These are phyloP conservation scores for Ammospiza nelsoni DNA, from an alignment of 2,113 vertebrate genomes.

Conservation along the genomic window DNA sequence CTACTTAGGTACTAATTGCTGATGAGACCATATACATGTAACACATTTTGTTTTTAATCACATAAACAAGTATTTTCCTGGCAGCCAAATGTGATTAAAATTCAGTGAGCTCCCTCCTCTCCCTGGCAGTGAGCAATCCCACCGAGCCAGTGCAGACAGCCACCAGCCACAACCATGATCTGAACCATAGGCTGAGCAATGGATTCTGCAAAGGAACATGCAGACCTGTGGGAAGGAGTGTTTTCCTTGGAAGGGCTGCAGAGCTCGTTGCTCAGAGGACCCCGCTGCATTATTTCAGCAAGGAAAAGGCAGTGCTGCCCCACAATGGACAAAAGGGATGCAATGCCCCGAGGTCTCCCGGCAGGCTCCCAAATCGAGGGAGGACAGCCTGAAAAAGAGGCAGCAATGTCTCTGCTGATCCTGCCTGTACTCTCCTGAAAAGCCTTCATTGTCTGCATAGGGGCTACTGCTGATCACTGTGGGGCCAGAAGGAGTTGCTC, in stretches of 20 bases:
- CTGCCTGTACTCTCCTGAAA: not conserved
- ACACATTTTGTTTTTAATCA: not conserved
- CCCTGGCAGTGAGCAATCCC: not conserved
- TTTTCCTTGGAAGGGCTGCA: not conserved
- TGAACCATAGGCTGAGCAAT: not conserved
- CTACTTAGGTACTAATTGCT: not conserved
- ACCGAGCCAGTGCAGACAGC: fast-evolving
- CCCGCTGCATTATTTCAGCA: not conserved
- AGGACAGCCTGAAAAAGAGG: not conserved
- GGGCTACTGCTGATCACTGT: not conserved
- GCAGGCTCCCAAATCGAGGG: not conserved
- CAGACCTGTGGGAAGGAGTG: not conserved
- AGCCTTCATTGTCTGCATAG: not conserved
- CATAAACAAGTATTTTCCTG: constrained; percentile 6
- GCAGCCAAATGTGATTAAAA: constrained; percentile 8
- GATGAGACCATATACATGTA: not conserved
- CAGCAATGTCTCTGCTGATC: not conserved
- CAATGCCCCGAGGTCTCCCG: not conserved
- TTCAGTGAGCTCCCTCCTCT: not conserved
- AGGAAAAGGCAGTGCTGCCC: constrained; percentile 47
- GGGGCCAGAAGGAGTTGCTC: not conserved
- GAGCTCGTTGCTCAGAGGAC: not conserved
- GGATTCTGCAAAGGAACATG: not conserved
- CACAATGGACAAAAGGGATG: constrained; percentile 34
- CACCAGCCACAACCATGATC: fast-evolving